Evolutionary conservation across 2,888 invertebrate species (phyloP).

Genomic region (Arrhopalites spinosus): DNA sequence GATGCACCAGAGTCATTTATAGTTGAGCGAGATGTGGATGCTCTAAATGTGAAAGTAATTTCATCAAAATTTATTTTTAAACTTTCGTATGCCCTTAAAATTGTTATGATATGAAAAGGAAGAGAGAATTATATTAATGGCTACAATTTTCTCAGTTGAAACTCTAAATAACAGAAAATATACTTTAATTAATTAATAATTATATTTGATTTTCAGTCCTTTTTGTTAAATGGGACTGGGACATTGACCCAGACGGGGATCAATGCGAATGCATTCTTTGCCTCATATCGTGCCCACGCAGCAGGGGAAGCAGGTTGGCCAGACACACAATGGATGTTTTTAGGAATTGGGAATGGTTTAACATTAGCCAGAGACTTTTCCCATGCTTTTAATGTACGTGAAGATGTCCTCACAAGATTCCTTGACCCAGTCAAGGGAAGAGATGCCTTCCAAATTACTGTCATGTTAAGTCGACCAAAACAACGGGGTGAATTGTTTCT

Average conservation of each 20-base stretch:
- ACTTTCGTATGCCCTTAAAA: too few relatives aligned
- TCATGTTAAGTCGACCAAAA: conserved; percentile 54
- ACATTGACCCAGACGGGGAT: conserved; percentile 46
- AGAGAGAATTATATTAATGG: too few relatives aligned
- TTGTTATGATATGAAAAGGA: too few relatives aligned
- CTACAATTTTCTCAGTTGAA: too few relatives aligned
- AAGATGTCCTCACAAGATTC: conserved; percentile 52
- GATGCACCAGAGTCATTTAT: conserved; percentile 47
- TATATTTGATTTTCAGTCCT: too few relatives aligned
- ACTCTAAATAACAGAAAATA: too few relatives aligned
- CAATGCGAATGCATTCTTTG: conserved; percentile 53
- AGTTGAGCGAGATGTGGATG: conserved; percentile 44
- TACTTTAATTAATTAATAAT: too few relatives aligned
- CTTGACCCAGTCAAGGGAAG: conserved; percentile 50
- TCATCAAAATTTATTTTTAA: too few relatives aligned
- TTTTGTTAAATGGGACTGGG: conserved; percentile 55
- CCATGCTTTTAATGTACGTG: conserved; percentile 53
- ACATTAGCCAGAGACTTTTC: conserved; percentile 45
- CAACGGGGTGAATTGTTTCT: conserved; percentile 45
- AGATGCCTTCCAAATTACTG: conserved; percentile 54
- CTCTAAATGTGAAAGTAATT: conserved; percentile 42
- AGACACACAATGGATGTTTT: conserved; percentile 54
- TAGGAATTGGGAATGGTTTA: conserved; percentile 48
- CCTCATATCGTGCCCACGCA: conserved; percentile 47
- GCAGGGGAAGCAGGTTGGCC: conserved; percentile 53